Base-by-base conservation (phyloP, 1,140 invertebrate species). In the Lepidurus arcticus region DNA sequence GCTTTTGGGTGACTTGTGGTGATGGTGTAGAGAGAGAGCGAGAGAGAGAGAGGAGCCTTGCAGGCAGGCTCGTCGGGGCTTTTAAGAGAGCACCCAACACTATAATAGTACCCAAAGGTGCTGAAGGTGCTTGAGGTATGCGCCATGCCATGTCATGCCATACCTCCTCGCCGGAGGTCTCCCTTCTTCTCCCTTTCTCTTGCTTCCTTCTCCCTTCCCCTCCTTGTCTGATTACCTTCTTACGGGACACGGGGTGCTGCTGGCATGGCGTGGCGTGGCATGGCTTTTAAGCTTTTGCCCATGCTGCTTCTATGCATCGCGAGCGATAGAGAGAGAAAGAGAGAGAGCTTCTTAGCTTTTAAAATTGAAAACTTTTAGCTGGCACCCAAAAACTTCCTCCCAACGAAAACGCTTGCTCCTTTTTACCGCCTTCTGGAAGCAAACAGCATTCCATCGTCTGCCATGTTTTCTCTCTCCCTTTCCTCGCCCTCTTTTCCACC, bases 51-150 rank as follows among this genome's bases (percentile, higher is more conserved):
- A 53, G 13, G 47, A 65, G 34, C 53, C 21, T 65, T 65, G 21
- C 53, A 65, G 16, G 21, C 21, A 65, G 53, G 53, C 16, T 13
- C n/a, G 16, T 65, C 21, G 10, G 45, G 53, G 53, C 53, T 65
- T 7, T 13, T 16, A 7, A 65, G 21, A 65, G 53, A 65, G 13
- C 7, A 65, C 53, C 16, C 53, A 65, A 65, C 53, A 21, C 21
- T 65, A 65, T 21, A 65, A 65, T 65, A 65, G 16, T 65, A 65
- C 53, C 53, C 7, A 65, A 65, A 65, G 16, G 53, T 65, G 53
- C 53, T 65, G 53, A 65, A 65, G 53, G 53, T 65, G 53, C 53
- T 65, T 21, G 53, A 65, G 53, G 53, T 65, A 65, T 65, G 53
- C 53, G 53, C 53, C 53, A 65, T 65, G 53, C 53, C 21, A 65